Conservation (phyloP, 1,140 invertebrate genomes). For the Plectrocnemia conspersa region DNA sequence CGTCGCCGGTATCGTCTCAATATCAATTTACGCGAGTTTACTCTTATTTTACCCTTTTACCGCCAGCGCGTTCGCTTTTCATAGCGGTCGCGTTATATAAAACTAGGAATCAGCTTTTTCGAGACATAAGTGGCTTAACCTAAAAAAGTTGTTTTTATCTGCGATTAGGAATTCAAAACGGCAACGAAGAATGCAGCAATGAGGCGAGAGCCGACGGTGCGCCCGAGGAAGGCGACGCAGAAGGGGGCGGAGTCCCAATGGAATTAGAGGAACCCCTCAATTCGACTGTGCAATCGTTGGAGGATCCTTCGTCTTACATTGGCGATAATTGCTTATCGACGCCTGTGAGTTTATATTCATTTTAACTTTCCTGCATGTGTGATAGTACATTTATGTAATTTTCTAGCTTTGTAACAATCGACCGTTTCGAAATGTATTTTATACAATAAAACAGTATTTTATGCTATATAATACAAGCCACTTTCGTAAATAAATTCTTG, state of each 20-base stretch:
- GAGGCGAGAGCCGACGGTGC: constrained; percentile 8
- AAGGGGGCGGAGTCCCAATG: constrained; percentile 42
- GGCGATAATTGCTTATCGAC: constrained; percentile 51
- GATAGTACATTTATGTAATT: background rate
- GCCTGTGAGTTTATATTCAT: constrained; percentile 40
- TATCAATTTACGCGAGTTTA: background rate
- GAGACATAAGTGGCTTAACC: background rate
- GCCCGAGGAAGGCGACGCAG: constrained; percentile 36
- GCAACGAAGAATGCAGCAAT: background rate
- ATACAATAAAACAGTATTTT: constrained; percentile 1
- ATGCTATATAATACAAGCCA: too few relatives aligned
- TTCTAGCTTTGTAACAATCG: background rate
- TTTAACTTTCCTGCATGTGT: too few relatives aligned
- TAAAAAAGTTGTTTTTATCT: background rate
- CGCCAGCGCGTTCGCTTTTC: background rate
- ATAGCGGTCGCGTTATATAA: background rate
- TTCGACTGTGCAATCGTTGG: constrained; percentile 35
- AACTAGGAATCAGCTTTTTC: background rate
- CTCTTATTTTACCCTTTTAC: background rate
- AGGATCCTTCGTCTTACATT: constrained; percentile 48
- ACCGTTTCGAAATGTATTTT: background rate
- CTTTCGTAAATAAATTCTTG: too few relatives aligned
- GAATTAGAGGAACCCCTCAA: constrained; percentile 47
- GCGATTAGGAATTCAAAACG: background rate
- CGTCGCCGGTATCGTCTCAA: background rate